Evolutionary conservation across 2,113 vertebrate species (phyloP), one percentile per base, ranked within the genome.

Genomic region (Antennarius striatus): DNA sequence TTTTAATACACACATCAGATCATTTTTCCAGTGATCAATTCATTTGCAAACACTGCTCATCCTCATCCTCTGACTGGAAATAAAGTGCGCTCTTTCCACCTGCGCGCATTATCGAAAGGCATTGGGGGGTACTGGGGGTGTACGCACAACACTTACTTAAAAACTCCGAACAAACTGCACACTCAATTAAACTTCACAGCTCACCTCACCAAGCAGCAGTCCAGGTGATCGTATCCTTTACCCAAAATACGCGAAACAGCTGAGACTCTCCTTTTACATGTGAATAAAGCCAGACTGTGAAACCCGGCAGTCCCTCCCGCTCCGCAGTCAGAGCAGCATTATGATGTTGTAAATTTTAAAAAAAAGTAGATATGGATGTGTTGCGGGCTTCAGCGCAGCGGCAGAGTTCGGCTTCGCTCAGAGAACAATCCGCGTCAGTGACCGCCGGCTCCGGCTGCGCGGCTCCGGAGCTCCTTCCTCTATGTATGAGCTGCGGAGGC

Each of bases 181-280:
- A 32, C 3, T 15, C 13, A 0, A 4, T 13, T 56, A 22, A 22
- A 10, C 13, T 7, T 0, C 9, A 2, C 0, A n/a, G 47, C 85
- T 87, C 66, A 87, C 85, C 85, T 85, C 53, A 50, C 51, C 28
- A 15, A 43, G 53, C 55, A 14, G 64, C 1, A 36, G 29, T 70
- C 65, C 79, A 43, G 54, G 47, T 12, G 56, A 6, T 71, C 13
- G 54, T 63, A 53, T 60, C 53, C 66, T 64, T 58, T 30, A 11
- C 16, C 2, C 10, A 8, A 8, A 48, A 29, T 2, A 29, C 17
- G 56, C 12, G 1, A 17, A 64, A 49, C 30, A 30, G 42, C 16
- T 10, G 40, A 76, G 40, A 49, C 56, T 71, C 57, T 69, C 67
- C 52, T 40, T 15, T 56, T 8, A 50, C 47, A 46, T 15, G 12